Conservation (phyloP, 1,140 invertebrate genomes). For the Heterodera schachtii region DNA sequence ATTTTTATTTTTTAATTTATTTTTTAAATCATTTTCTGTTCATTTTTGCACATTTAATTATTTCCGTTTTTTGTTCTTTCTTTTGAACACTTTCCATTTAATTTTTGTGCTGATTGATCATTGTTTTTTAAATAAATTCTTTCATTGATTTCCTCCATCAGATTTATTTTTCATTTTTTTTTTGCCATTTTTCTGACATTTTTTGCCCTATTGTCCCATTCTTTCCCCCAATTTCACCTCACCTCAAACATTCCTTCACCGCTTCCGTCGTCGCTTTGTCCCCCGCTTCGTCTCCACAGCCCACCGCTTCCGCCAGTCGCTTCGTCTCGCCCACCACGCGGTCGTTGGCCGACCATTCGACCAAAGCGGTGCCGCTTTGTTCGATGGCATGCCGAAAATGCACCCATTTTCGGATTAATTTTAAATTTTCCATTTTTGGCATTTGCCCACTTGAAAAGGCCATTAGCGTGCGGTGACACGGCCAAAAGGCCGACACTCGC, state of each 20-base stretch:
- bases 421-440: not conserved
- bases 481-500: conserved; percentile 32
- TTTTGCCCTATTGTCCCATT: too few relatives aligned
- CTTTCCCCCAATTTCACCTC: too few relatives aligned
- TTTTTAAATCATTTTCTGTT: conserved; percentile 1
- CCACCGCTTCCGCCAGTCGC: conserved; percentile 36
- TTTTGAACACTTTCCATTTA: too few relatives aligned
- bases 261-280: not conserved
- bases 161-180: too few relatives aligned
- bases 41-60: too few relatives aligned
- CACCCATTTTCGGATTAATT: conserved; percentile 1
- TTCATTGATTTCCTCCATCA: too few relatives aligned
- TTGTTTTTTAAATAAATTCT: too few relatives aligned
- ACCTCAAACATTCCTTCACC: conserved; percentile 42
- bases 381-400: conserved; percentile 44
- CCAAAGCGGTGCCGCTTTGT: conserved; percentile 39
- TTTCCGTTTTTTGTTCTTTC: too few relatives aligned
- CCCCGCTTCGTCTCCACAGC: conserved; percentile 16
- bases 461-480: conserved; percentile 25
- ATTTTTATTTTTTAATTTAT: not conserved
- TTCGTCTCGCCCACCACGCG: conserved; percentile 31
- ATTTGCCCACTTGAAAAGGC: conserved; percentile 7
- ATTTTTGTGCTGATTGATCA: too few relatives aligned
- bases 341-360: conserved; percentile 35
- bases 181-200: too few relatives aligned